phyloP scores from a whole-genome alignment of 2,888 invertebrate species.

The Dolichomitus sp. region DNA sequence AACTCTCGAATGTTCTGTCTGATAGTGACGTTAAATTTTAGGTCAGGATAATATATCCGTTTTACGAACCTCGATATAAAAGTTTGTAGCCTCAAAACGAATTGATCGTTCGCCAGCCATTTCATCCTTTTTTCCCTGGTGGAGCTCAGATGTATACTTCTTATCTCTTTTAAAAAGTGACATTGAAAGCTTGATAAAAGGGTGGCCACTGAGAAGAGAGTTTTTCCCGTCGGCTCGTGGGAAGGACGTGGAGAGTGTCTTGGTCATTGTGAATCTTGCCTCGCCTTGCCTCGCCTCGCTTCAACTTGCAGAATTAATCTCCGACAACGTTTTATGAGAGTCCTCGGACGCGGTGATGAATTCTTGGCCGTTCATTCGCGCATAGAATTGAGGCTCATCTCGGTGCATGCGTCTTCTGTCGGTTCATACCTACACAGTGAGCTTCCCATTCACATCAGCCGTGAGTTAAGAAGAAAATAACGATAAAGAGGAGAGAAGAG shows the following conservation, averaged over 20 bases:
- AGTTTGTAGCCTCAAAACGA: not conserved
- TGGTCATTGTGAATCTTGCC: slow-evolving; percentile 58
- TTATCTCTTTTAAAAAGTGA: slow-evolving; percentile 48
- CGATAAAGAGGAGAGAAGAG: not conserved
- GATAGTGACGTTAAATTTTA: slow-evolving; percentile 1
- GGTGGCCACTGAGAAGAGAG: slow-evolving; percentile 29
- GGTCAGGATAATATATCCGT: not conserved
- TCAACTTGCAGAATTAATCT: slow-evolving; percentile 61
- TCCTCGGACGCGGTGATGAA: slow-evolving; percentile 59
- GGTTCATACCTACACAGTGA: slow-evolving; percentile 16
- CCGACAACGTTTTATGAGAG: slow-evolving; percentile 62
- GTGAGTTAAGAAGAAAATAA: slow-evolving; percentile 12
- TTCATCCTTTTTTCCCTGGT: not conserved
- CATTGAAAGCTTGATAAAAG: slow-evolving; percentile 60
- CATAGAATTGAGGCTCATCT: slow-evolving; percentile 44
- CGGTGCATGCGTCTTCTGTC: slow-evolving; percentile 16
- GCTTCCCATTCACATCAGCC: slow-evolving; percentile 33
- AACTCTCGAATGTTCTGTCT: not conserved
- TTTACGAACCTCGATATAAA: slow-evolving; percentile 8
- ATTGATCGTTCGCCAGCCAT: not conserved
- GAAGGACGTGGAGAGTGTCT: slow-evolving; percentile 50
- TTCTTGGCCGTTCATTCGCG: slow-evolving; percentile 57
- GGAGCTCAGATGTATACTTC: not conserved
- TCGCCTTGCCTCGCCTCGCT: slow-evolving; percentile 44
- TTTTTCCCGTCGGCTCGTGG: slow-evolving; percentile 65